Evolutionary conservation across 2,113 vertebrate species (phyloP), one percentile per base, ranked within the genome.

Genomic region (Hypocryptadius cinnamomeus): DNA sequence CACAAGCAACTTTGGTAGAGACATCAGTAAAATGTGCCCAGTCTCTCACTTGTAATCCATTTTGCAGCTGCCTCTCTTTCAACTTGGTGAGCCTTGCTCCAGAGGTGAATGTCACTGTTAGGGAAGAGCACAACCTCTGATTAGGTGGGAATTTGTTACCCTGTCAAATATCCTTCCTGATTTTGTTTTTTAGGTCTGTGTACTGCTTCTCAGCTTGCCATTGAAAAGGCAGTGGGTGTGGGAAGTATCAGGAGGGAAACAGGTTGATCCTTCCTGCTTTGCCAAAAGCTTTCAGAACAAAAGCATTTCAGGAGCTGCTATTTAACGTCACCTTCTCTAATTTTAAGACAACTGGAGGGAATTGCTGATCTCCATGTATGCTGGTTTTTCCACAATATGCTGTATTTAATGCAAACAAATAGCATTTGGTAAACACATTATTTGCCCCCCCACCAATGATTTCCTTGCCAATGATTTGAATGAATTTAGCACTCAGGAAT

Each of bases 361-460:
- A 35, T 40, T 85, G 23, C 22, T 60, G 14, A 47, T 76, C 10
- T 79, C 23, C 54, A 31, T 1, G 2, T 48, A 17, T 10, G 3
- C 35, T 73, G 25, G 5, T 56, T 53, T 84, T 79, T 80, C 15
- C 9, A 42, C 33, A 70, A 23, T 50, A 40, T 60, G 11, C 44
- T 17, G 3, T 42, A 74, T 72, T 60, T 74, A 71, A 87, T 84
- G 33, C 65, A 66, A 77, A 57, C 10, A 31, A 76, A 57, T 11
- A 44, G 30, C 70, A 56, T 85, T 60, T 63, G 44, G 30, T 64
- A 82, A 93, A 85, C 19, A 35, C 3, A 15, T 81, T 89, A 63
- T 78, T 35, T 37, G 3, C 14, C 3, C 2, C 7, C 5, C 16
- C 11, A 2, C 39, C 2, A 5, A 18, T 6, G 0, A 40, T 57